Conservation (phyloP, 2,113 vertebrate species). For the Oryzias javanicus region DNA sequence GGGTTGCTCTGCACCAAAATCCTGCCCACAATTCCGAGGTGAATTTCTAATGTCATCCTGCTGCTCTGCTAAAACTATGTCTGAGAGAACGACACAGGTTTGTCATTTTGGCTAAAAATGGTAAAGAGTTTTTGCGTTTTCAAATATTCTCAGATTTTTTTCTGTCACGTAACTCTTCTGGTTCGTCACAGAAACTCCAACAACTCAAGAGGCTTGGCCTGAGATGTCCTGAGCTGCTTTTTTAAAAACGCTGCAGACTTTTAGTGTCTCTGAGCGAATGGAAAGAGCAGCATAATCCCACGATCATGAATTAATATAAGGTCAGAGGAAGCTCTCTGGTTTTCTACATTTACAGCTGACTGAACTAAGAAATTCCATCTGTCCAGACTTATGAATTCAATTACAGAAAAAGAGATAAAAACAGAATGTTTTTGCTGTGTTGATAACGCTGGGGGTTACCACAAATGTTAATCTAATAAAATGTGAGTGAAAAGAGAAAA, state of each 20-base stretch:
- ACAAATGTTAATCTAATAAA: neutral
- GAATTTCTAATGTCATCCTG: too few relatives aligned
- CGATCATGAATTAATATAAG: neutral
- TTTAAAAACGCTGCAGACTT: neutral
- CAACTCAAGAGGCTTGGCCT: neutral
- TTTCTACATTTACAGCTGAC: neutral
- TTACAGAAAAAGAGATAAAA: constrained; percentile 2
- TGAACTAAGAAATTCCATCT: neutral
- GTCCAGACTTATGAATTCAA: neutral
- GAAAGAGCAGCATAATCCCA: constrained; percentile 2
- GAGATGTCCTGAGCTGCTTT: neutral
- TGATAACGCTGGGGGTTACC: neutral
- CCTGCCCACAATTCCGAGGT: too few relatives aligned
- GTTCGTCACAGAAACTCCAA: too few relatives aligned
- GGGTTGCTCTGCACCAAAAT: too few relatives aligned
- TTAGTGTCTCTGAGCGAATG: neutral
- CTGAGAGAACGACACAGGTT: too few relatives aligned
- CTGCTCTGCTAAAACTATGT: too few relatives aligned
- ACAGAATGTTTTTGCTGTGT: neutral
- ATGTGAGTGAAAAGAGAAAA: neutral
- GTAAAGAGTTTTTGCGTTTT: too few relatives aligned
- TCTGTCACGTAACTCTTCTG: too few relatives aligned
- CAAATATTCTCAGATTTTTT: too few relatives aligned
- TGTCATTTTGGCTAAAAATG: too few relatives aligned
- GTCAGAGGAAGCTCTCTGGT: neutral